Base-by-base conservation (phyloP, 2,797 vertebrate genomes). In the Phrynocephalus vlangalii region DNA sequence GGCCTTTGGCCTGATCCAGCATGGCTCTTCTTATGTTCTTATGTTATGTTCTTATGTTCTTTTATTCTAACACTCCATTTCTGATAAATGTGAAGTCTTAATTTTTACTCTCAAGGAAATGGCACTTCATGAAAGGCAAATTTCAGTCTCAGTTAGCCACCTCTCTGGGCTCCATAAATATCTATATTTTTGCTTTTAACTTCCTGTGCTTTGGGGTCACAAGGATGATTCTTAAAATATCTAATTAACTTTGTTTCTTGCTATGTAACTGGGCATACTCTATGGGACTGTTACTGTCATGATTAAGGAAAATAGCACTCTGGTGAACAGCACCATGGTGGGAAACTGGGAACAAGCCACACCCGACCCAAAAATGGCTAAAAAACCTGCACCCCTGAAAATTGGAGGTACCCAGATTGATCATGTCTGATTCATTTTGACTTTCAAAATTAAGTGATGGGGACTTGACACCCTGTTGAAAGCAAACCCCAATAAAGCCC, bases 101-200 rank as follows among this genome's bases (percentile, higher is more conserved):
- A 13, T 73, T n/a, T 84, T 73, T 73, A 75, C 22, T 60, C 24
- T 30, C 83, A 84, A 75, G 71, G 30, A 84, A 84, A 71, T 75
- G 68, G 24, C 70, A 75, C 22, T 84, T 84, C 38, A 38, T 18
- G 72, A 84, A n/a, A 33, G 63, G 16, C 11, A 75, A 75, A 75
- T 75, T 44, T 38, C 24, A 38, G 33, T 26, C 71, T 44, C 33
- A 38, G 52, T 44, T 68, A 63, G 71, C 13, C 50, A 63, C 52
- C 22, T 75, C 33, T 18, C 33, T 83, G 24, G 75, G 20, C 33
- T 63, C 60, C 83, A 75, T 22, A 83, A 83, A 81, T 81, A 82
- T 24, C 16, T 67, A 44, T 60, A 24, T 24, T 82, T 44, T 24
- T 9, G 8, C 72, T 73, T 84, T 33, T 30, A 60, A 38, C 22